Evolutionary conservation across 2,797 vertebrate species (phyloP).

Genomic region (Mionectes olivaceus): DNA sequence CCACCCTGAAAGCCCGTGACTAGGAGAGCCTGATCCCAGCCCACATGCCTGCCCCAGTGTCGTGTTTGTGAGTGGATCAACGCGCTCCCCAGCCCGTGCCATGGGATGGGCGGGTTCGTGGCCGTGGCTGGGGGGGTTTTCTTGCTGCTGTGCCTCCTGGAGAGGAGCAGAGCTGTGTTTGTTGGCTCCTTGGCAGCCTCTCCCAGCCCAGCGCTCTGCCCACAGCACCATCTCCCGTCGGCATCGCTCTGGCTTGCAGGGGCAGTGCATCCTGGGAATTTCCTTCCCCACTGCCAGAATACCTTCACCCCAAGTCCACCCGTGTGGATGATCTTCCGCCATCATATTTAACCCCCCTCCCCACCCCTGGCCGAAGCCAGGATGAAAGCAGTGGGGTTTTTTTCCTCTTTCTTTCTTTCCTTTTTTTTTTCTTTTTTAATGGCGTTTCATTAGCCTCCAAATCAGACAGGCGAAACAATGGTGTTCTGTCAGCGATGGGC

Average conservation of each 20-base stretch:
- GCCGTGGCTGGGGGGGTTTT: fast-evolving
- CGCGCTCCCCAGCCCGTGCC: fast-evolving
- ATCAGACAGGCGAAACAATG: slow-evolving; percentile 76
- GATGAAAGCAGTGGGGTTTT: background rate
- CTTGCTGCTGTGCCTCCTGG: background rate
- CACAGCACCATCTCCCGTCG: slow-evolving; percentile 52
- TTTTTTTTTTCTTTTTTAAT: slow-evolving; percentile 1
- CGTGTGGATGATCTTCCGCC: background rate
- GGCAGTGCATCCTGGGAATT: slow-evolving; percentile 11
- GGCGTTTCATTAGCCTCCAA: slow-evolving; percentile 56
- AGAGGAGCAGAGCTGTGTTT: background rate
- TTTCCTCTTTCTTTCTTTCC: background rate
- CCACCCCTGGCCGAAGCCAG: background rate
- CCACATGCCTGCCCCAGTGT: fast-evolving
- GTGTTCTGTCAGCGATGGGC: slow-evolving; percentile 74
- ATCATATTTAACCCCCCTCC: background rate
- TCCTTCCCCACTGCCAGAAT: background rate
- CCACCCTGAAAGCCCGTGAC: background rate
- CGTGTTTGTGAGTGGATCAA: fast-evolving
- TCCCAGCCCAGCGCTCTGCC: background rate
- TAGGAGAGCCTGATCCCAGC: background rate
- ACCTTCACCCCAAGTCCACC: background rate
- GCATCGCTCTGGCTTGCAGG: background rate
- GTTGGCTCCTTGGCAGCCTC: background rate
- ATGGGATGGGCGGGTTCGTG: fast-evolving